Evolutionary conservation across 2,113 vertebrate genomes (phyloP).

Genomic region (Paralichthys olivaceus): DNA sequence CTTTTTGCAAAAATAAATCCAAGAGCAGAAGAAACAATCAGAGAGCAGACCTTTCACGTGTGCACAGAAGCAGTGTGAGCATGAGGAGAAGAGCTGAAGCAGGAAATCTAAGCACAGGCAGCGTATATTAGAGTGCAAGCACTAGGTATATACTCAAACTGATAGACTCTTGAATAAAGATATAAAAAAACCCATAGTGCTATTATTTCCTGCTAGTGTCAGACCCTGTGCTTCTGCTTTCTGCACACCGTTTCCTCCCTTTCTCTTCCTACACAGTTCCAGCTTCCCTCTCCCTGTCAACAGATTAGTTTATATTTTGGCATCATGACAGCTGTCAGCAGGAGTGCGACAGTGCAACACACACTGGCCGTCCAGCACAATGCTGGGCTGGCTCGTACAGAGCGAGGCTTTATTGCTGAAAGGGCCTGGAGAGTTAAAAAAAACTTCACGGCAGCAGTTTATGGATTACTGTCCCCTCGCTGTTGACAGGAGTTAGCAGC

Average conservation of each 20-base stretch:
- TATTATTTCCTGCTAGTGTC: too few species aligned
- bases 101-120: too few species aligned
- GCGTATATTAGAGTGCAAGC: too few species aligned
- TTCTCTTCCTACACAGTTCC: not conserved
- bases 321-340: slow-evolving; percentile 50
- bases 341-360: slow-evolving; percentile 6
- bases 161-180: too few species aligned
- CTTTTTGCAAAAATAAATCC: too few species aligned
- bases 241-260: not conserved
- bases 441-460: slow-evolving; percentile 54
- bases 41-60: too few species aligned
- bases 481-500: slow-evolving; percentile 59
- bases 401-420: slow-evolving; percentile 47
- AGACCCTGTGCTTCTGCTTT: too few species aligned
- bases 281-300: slow-evolving; percentile 13
- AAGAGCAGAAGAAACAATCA: not conserved
- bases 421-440: slow-evolving; percentile 46
- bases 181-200: too few species aligned
- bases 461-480: slow-evolving; percentile 62
- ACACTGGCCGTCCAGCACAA: slow-evolving; percentile 29
- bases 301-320: slow-evolving; percentile 44
- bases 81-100: too few species aligned
- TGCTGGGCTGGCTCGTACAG: slow-evolving; percentile 3
- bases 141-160: too few species aligned
- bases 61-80: too few species aligned